phyloP scores from a whole-genome alignment of 2,888 invertebrate genomes.

The Amphimallon solstitiale region DNA sequence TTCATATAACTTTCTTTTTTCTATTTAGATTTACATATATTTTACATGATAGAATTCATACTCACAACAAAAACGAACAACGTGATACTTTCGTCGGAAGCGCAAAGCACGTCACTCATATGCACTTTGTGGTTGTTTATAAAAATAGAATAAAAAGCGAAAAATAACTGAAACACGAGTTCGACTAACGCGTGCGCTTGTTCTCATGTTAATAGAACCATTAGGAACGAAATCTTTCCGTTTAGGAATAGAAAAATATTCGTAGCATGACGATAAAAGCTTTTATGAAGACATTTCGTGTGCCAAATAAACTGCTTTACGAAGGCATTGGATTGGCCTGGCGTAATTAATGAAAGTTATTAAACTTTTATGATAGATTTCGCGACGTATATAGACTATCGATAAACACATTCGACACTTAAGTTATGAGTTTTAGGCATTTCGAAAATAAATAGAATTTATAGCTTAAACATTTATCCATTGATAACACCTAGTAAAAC shows the following conservation, averaged over 20 bases:
- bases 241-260: background rate
- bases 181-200: no score
- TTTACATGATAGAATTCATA: no score
- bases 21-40: no score
- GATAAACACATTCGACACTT: conserved; percentile 18
- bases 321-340: background rate
- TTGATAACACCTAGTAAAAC: background rate
- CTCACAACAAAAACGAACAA: no score
- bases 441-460: conserved; percentile 10
- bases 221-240: background rate
- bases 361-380: conserved; percentile 19
- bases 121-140: no score
- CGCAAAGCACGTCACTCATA: no score
- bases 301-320: background rate
- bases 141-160: no score
- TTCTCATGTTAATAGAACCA: no score
- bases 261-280: conserved; percentile 7
- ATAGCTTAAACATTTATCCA: conserved; percentile 15
- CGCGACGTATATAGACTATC: background rate
- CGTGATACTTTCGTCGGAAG: no score
- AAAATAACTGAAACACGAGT: no score
- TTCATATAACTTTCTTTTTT: no score
- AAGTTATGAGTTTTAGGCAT: background rate
- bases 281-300: conserved; percentile 14
- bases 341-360: conserved; percentile 19